These are phyloP conservation scores for Protophormia terraenovae DNA, from an alignment of 2,888 invertebrate genomes.

Conservation along the genomic window DNA sequence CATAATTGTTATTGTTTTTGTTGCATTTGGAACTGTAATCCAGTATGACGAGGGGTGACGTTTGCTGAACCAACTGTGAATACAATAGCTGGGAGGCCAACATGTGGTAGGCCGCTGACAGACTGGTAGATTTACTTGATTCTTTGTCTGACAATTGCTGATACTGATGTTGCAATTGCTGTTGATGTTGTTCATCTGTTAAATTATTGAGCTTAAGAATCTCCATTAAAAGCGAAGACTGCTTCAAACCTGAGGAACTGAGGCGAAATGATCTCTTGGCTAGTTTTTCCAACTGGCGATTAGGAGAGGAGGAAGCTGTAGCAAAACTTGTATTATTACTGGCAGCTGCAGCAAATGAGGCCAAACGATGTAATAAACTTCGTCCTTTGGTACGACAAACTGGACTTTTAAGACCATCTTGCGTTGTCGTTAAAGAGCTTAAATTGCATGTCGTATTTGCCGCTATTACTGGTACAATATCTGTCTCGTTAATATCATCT, in stretches of 20 bases:
- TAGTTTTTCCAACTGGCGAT: conserved; percentile 39
- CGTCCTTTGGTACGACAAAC: conserved; percentile 34
- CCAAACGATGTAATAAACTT: conserved; percentile 50
- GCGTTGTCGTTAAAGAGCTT: background rate
- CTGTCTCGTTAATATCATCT: background rate
- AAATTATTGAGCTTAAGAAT: conserved; percentile 28
- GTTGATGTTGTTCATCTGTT: conserved; percentile 15
- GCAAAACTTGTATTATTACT: conserved; percentile 27
- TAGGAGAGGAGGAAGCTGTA: background rate
- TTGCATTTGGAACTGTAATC: conserved; percentile 43
- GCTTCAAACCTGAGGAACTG: conserved; percentile 30
- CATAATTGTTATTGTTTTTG: conserved; percentile 65
- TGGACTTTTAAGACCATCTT: background rate
- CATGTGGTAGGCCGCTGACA: conserved; percentile 29
- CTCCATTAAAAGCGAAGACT: conserved; percentile 52
- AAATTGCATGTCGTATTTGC: background rate
- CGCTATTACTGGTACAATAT: background rate
- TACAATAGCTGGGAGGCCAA: conserved; percentile 44
- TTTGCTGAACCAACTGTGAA: conserved; percentile 43
- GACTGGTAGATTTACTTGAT: background rate
- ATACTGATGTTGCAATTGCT: too few species aligned
- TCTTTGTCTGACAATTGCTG: background rate
- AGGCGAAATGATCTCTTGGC: conserved; percentile 41
- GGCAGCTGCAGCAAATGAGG: conserved; percentile 50
- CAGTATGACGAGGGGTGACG: conserved; percentile 24